Conservation (phyloP, 2,888 invertebrate species). For the Brenthis daphne region DNA sequence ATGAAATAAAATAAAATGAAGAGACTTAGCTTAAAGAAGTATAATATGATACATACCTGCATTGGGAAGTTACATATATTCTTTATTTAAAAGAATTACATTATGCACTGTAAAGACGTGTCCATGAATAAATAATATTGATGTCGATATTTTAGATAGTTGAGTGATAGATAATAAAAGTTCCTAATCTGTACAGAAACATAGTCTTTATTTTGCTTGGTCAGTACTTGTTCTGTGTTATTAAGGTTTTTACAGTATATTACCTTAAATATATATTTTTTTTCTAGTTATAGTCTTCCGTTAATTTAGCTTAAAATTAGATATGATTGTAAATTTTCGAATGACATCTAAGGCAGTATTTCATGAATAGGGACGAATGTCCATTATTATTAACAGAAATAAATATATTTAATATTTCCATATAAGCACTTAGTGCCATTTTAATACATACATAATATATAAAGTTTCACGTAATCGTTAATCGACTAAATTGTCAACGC, state of each 20-base stretch:
- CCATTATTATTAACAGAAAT: constrained; percentile 51
- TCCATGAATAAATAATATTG: neutral
- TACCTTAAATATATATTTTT: constrained; percentile 1
- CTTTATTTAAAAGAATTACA: too few species aligned
- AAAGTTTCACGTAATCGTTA: constrained; percentile 5
- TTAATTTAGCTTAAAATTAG: constrained; percentile 28
- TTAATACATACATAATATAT: constrained; percentile 23
- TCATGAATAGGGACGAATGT: constrained; percentile 55
- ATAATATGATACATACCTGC: neutral
- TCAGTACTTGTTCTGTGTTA: constrained; percentile 51
- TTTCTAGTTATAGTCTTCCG: constrained; percentile 36
- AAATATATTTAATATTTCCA: constrained; percentile 45
- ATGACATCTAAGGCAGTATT: constrained; percentile 81
- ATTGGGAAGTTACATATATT: too few species aligned
- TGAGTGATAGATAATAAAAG: constrained; percentile 45
- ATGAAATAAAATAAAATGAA: neutral
- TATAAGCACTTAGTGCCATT: constrained; percentile 44
- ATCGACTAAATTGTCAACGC: constrained; percentile 10
- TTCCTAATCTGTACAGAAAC: constrained; percentile 42
- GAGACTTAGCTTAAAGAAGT: neutral
- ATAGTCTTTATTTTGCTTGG: constrained; percentile 47
- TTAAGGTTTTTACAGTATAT: constrained; percentile 28
- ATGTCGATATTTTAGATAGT: constrained; percentile 1
- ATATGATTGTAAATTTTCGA: constrained; percentile 58
- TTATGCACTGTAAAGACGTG: neutral